These are phyloP conservation scores for Megalonaias nervosa DNA, from an alignment of 1,140 invertebrate genomes.

Conservation along the genomic window DNA sequence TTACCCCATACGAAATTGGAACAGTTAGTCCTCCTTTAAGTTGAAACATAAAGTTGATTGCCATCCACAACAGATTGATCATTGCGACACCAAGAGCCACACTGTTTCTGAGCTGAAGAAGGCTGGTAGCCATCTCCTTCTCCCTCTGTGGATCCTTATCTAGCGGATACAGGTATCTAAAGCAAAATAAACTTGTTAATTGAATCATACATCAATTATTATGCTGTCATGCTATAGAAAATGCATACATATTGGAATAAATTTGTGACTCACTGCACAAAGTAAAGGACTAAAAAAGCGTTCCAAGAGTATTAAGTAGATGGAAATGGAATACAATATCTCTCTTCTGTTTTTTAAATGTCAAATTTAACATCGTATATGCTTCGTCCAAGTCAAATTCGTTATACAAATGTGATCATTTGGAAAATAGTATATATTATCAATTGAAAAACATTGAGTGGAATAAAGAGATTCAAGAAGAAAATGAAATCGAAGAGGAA, in stretches of 20 bases:
- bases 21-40: slow-evolving; percentile 40
- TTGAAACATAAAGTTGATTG: slow-evolving; percentile 69
- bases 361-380: too few species aligned
- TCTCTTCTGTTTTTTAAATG: too few species aligned
- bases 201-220: neutral
- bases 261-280: too few species aligned
- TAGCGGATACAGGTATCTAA: slow-evolving; percentile 55
- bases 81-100: slow-evolving; percentile 58
- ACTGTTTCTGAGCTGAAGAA: slow-evolving; percentile 58
- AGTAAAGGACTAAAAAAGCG: too few species aligned
- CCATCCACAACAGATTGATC: slow-evolving; percentile 66
- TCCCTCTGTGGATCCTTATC: slow-evolving; percentile 41
- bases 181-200: neutral
- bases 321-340: too few species aligned
- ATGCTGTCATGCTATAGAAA: neutral
- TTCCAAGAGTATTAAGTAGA: too few species aligned
- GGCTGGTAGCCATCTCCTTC: slow-evolving; percentile 66
- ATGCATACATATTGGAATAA: neutral
- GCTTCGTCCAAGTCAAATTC: too few species aligned
- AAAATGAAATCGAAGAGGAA: too few species aligned
- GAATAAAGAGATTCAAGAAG: too few species aligned
- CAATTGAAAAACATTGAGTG: too few species aligned
- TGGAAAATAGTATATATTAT: too few species aligned
- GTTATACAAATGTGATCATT: too few species aligned
- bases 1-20: slow-evolving; percentile 20